A percentile compares a stretch with the other conserved stretches of the same genome.
These are phyloP conservation scores for Paramisgurnus dabryanus DNA, from an alignment of 2,113 vertebrate genomes.

Conservation along the genomic window DNA sequence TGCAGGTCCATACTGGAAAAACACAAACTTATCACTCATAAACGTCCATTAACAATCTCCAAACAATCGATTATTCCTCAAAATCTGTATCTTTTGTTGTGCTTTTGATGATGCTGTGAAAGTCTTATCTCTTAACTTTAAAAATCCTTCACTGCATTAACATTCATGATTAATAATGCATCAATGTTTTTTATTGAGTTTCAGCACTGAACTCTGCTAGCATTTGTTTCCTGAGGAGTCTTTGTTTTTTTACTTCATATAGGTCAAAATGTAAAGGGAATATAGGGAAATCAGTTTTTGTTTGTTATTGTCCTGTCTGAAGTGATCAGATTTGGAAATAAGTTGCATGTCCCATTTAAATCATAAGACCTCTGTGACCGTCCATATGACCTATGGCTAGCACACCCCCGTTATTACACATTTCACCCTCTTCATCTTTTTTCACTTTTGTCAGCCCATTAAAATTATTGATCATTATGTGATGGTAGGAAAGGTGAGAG, in stretches of 20 bases:
- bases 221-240: not conserved
- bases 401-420: conserved; percentile 3
- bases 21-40: no score
- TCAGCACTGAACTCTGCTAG: not conserved
- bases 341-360: conserved; percentile 10
- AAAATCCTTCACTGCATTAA: not conserved
- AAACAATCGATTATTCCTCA: no score
- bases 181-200: conserved; percentile 47
- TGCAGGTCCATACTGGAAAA: no score
- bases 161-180: conserved; percentile 60
- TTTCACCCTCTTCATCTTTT: conserved; percentile 35
- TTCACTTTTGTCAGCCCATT: conserved; percentile 46
- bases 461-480: conserved; percentile 74
- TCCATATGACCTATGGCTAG: not conserved
- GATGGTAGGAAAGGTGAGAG: conserved; percentile 63
- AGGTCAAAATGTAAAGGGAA: conserved; percentile 68
- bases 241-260: conserved; percentile 55
- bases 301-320: conserved; percentile 17
- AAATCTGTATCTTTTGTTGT: no score
- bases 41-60: no score
- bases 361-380: not conserved
- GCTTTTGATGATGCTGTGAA: not conserved
- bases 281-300: not conserved
- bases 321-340: not conserved
- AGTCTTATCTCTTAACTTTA: not conserved